phyloP scores from a whole-genome alignment of 2,797 vertebrate species.

The Arnoldichthys spilopterus region DNA sequence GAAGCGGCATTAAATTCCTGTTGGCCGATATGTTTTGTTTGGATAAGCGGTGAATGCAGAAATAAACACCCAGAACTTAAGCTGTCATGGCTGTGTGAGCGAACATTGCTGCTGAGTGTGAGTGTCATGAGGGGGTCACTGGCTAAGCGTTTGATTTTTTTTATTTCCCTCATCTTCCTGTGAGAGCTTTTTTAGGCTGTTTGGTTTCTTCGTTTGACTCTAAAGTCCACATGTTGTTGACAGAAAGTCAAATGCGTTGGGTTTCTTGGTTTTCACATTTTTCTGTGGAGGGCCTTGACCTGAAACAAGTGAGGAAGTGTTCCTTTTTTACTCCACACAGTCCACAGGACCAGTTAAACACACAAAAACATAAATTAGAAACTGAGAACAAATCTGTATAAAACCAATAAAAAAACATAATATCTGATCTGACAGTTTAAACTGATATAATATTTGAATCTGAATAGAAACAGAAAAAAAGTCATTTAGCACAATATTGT shows the following conservation, averaged over 20 bases:
- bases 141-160: not conserved
- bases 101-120: not conserved
- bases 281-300: conserved; percentile 5
- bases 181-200: not conserved
- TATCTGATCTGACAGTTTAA: too few relatives aligned
- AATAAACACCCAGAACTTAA: not conserved
- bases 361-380: not conserved
- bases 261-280: conserved; percentile 41
- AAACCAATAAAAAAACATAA: too few relatives aligned
- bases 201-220: conserved; percentile 41
- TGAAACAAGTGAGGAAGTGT: not conserved
- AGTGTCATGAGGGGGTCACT: not conserved
- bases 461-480: too few relatives aligned
- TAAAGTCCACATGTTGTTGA: conserved; percentile 43
- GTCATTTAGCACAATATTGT: too few relatives aligned
- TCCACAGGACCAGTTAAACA: not conserved
- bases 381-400: too few relatives aligned
- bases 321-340: not conserved
- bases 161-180: not conserved
- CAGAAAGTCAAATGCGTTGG: not conserved
- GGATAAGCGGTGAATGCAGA: not conserved
- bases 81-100: not conserved
- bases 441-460: too few relatives aligned
- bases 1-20: too few relatives aligned
- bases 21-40: not conserved